Evolutionary conservation across 2,113 vertebrate species (phyloP), one percentile per base, ranked within the genome.

Genomic region (Ammodramus savannarum): DNA sequence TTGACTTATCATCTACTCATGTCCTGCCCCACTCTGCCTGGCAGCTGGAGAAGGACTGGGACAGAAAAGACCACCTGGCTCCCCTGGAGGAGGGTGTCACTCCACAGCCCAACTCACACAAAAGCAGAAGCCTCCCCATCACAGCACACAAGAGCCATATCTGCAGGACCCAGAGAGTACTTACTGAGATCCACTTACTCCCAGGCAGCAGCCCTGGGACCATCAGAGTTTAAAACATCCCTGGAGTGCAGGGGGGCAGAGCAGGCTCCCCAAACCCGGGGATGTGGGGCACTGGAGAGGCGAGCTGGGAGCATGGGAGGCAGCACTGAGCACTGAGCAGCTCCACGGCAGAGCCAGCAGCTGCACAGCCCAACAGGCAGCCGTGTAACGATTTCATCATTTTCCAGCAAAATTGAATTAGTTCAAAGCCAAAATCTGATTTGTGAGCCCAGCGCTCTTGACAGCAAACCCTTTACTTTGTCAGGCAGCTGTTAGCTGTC

Each of bases 381-480:
- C 89, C 86, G 72, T 91, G 96, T 95, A 97, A 98, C 95, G 75
- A 97, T 97, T 97, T 97, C 97, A 97, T 98, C 97, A 96, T 96
- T 96, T 97, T 94, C 85, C 92, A 96, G 54, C 93, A 84, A 87
- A 95, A 98, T 86, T 96, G 85, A 97, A 97, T 98, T 97, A 97
- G 95, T 95, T 96, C 94, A 97, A 97, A 97, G 96, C 93, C 97
- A 97, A 97, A 98, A 98, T 98, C 92, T 95, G 97, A 97, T 98
- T 97, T 97, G 95, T 6, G 51, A 93, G 95, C 94, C 96, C 92
- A 89, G 93, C 62, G 46, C 95, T 95, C 94, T 95, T 97, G 96
- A 97, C 97, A 97, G 97, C 96, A 97, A 95, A 95, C 95, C 89
- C 96, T 96, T 97, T 96, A 95, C 95, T 95, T 94, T 97, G 97